phyloP scores from a whole-genome alignment of 1,140 invertebrate genomes.

The Teleogryllus occipitalis region DNA sequence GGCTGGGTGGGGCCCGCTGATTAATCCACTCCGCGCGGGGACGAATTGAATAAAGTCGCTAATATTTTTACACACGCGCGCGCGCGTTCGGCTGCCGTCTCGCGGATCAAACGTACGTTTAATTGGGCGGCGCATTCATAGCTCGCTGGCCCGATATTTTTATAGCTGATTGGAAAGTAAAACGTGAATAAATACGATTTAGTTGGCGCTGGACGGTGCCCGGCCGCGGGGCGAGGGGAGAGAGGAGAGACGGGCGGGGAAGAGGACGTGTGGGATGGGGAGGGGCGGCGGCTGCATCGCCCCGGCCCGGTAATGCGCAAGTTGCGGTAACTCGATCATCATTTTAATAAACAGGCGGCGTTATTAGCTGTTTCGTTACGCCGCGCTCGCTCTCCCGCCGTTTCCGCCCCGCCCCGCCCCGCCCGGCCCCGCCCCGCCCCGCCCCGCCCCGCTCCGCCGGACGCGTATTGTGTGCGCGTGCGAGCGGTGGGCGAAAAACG shows the following conservation, averaged over 20 bases:
- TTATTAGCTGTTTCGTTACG: background rate
- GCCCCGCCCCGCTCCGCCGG: no score
- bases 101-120: slow-evolving; percentile 3
- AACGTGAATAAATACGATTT: slow-evolving; percentile 5
- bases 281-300: background rate
- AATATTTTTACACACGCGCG: slow-evolving; percentile 1
- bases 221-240: background rate
- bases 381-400: background rate
- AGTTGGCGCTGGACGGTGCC: background rate
- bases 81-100: background rate
- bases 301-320: background rate
- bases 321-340: background rate
- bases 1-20: background rate
- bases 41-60: background rate
- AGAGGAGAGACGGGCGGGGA: background rate
- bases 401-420: background rate
- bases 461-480: no score
- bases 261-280: background rate
- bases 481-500: no score
- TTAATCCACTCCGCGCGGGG: background rate
- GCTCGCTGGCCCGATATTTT: background rate
- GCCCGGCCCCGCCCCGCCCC: no score
- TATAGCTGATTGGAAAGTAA: slow-evolving; percentile 5
- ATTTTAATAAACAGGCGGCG: background rate
- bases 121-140: background rate